A percentile compares a stretch with the other conserved stretches of the same genome.
phyloP scores from a whole-genome alignment of 2,113 vertebrate species.

The Taxidea taxus region DNA sequence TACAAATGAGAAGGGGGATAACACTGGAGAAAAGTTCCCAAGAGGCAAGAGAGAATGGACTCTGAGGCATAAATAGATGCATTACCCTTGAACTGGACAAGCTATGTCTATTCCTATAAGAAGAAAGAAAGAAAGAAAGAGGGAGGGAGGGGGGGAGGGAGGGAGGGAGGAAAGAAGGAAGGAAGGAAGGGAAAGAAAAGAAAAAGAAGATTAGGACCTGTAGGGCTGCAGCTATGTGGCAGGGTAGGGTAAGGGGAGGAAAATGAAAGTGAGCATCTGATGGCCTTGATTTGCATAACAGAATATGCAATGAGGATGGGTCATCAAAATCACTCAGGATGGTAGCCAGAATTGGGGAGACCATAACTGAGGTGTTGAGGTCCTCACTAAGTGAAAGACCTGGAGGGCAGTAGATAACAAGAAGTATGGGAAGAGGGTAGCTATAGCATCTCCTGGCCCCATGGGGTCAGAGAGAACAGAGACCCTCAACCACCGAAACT shows the following conservation, averaged over 20 bases:
- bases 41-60: neutral
- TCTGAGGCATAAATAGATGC: neutral
- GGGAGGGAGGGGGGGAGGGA: too few relatives aligned
- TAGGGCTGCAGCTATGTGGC: neutral
- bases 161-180: too few relatives aligned
- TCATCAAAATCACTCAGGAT: constrained; percentile 11
- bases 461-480: neutral
- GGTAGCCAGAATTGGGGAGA: neutral
- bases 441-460: neutral
- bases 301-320: neutral
- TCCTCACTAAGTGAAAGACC: neutral
- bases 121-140: too few relatives aligned
- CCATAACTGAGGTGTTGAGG: neutral
- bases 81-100: constrained; percentile 2
- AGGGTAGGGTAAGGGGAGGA: neutral
- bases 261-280: neutral
- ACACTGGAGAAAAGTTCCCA: neutral
- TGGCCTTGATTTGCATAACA: neutral
- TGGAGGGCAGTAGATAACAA: neutral
- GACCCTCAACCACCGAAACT: neutral
- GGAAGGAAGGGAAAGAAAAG: too few relatives aligned
- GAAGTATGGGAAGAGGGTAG: neutral
- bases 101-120: neutral
- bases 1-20: neutral
- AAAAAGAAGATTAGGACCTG: neutral